Evolutionary conservation across 1,140 invertebrate genomes (phyloP).

Genomic region (Drosophila mojavensis): DNA sequence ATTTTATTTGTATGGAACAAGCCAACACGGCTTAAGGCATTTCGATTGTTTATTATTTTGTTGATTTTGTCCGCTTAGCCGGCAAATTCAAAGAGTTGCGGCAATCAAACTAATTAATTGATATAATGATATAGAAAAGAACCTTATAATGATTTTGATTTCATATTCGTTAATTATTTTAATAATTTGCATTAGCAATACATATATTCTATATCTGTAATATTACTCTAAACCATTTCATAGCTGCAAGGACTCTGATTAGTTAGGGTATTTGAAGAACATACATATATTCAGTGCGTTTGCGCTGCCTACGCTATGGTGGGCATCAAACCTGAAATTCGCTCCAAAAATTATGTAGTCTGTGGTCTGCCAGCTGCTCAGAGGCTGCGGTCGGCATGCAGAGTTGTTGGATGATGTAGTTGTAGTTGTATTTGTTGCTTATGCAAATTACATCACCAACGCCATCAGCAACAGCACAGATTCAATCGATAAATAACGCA

Average conservation of each 20-base stretch:
- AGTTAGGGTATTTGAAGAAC: constrained; percentile 30
- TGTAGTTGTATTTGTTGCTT: constrained; percentile 50
- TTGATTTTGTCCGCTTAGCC: constrained; percentile 15
- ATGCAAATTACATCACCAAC: constrained; percentile 77
- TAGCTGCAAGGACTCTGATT: neutral
- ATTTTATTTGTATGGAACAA: constrained; percentile 21
- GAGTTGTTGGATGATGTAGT: constrained; percentile 27
- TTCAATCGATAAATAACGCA: constrained; percentile 41
- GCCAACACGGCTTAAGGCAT: constrained; percentile 61
- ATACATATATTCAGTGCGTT: constrained; percentile 29
- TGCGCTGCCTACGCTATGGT: constrained; percentile 45
- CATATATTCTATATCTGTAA: no score
- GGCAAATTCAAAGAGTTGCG: neutral
- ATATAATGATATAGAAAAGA: neutral
- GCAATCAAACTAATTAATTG: constrained; percentile 2
- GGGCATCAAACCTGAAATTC: constrained; percentile 72
- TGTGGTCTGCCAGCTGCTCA: constrained; percentile 34
- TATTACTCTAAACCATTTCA: no score
- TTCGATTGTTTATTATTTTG: constrained; percentile 35
- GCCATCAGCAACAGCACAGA: constrained; percentile 28
- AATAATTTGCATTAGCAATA: neutral
- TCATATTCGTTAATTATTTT: neutral
- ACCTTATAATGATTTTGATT: neutral
- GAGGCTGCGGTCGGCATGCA: constrained; percentile 36
- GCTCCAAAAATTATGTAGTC: constrained; percentile 68